Percentiles rank a stretch among this genome's conserved stretches.
Conservation (phyloP, 2,888 invertebrate species). For the Candidula unifasciata region DNA sequence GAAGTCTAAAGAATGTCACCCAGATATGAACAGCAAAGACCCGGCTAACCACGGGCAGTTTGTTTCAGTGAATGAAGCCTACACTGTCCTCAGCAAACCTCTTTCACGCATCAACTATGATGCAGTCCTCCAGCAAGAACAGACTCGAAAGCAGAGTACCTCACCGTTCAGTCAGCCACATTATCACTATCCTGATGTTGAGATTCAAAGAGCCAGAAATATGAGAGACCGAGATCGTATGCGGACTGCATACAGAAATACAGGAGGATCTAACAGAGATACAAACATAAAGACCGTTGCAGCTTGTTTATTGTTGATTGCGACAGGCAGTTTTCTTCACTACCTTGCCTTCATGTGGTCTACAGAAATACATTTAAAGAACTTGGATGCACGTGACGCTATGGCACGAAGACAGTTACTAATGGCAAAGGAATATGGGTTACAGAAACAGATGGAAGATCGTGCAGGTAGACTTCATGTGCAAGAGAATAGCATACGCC, state of each 20-base stretch:
- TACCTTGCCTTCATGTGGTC: slow-evolving; percentile 3
- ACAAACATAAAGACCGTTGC: slow-evolving; percentile 34
- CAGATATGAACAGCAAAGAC: slow-evolving; percentile 83
- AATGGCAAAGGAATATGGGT: not conserved
- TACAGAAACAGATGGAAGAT: not conserved
- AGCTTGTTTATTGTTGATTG: not conserved
- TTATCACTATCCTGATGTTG: not conserved
- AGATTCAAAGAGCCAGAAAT: not conserved
- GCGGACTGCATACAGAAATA: not conserved
- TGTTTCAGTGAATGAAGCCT: slow-evolving; percentile 88
- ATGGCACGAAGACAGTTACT: not conserved
- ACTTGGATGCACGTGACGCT: slow-evolving; percentile 22
- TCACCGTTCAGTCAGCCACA: not conserved
- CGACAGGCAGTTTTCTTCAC: not conserved
- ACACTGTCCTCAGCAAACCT: slow-evolving; percentile 85
- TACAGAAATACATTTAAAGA: not conserved
- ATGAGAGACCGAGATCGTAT: not conserved
- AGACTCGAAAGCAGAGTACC: not conserved
- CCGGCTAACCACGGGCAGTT: slow-evolving; percentile 84
- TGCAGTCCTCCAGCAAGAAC: slow-evolving; percentile 62
- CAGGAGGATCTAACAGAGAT: not conserved
- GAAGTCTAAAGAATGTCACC: slow-evolving; percentile 90
- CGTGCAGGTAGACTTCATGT: not conserved
- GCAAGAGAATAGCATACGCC: too few relatives aligned
- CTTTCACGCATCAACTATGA: slow-evolving; percentile 84